Conservation (phyloP, 2,797 vertebrate genomes). For the Lagorchestes hirsutus region DNA sequence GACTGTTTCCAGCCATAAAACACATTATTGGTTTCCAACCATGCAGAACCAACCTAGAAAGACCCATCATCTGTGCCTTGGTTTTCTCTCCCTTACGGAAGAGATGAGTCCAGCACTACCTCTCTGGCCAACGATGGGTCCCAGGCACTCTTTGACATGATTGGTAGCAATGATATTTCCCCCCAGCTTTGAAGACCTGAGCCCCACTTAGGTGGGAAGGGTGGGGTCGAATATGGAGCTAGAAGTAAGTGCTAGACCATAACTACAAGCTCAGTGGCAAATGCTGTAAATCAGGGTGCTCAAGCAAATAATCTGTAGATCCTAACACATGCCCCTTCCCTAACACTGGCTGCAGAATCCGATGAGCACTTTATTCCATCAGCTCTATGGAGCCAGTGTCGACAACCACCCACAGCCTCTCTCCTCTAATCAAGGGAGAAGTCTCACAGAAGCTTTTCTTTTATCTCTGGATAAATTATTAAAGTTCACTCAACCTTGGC, state of each 20-base stretch:
- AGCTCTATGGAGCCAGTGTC: neutral
- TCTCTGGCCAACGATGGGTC: neutral
- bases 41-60: neutral
- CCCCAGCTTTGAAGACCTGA: rapidly evolving
- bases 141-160: neutral
- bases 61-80: constrained; percentile 4
- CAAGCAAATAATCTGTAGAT: constrained; percentile 29
- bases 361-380: neutral
- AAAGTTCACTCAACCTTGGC: constrained; percentile 57
- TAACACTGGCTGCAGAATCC: neutral
- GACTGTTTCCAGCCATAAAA: rapidly evolving
- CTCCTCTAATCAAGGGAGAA: constrained; percentile 54
- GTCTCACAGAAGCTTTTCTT: constrained; percentile 55
- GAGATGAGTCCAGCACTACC: neutral
- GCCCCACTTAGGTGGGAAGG: rapidly evolving
- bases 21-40: neutral
- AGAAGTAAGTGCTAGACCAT: neutral
- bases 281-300: neutral
- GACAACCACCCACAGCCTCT: constrained; percentile 60
- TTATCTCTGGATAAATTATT: constrained; percentile 71
- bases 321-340: neutral
- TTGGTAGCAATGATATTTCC: rapidly evolving
- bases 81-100: neutral
- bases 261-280: neutral
- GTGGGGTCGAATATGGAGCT: rapidly evolving